A percentile compares a stretch with the other conserved stretches of the same genome.
These are phyloP conservation scores for Champsocephalus esox DNA, from an alignment of 2,797 vertebrate genomes.

Conservation along the genomic window DNA sequence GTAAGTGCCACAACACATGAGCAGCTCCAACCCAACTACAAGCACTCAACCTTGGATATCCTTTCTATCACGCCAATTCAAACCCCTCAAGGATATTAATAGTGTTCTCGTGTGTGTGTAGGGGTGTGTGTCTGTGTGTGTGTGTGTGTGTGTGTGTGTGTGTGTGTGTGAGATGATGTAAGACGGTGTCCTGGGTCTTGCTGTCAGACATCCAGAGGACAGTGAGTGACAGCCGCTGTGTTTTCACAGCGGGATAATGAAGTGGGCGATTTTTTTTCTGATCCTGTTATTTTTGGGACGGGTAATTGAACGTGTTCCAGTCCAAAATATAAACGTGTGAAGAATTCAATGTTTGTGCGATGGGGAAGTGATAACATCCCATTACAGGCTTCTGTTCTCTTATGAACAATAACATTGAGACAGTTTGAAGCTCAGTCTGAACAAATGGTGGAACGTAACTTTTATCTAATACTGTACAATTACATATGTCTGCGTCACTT, in stretches of 20 bases:
- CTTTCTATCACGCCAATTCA: slow-evolving; percentile 41
- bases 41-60: slow-evolving; percentile 61
- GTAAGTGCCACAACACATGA: background rate
- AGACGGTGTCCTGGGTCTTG: slow-evolving; percentile 24
- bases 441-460: no score
- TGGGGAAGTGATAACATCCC: background rate
- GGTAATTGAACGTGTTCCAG: background rate
- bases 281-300: background rate
- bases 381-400: background rate
- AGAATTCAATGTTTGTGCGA: background rate
- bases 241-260: slow-evolving; percentile 25
- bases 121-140: background rate
- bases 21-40: slow-evolving; percentile 30
- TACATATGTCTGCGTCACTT: no score
- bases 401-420: background rate
- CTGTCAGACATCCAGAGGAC: slow-evolving; percentile 47
- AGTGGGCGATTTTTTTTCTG: background rate
- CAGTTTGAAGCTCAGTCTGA: background rate
- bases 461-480: no score
- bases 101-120: background rate
- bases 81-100: slow-evolving; percentile 51
- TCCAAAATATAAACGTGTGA: background rate
- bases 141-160: background rate
- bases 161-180: slow-evolving; percentile 5
- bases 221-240: slow-evolving; percentile 30